These are phyloP conservation scores for Apamea crenata DNA, from an alignment of 2,888 invertebrate species.

Conservation along the genomic window DNA sequence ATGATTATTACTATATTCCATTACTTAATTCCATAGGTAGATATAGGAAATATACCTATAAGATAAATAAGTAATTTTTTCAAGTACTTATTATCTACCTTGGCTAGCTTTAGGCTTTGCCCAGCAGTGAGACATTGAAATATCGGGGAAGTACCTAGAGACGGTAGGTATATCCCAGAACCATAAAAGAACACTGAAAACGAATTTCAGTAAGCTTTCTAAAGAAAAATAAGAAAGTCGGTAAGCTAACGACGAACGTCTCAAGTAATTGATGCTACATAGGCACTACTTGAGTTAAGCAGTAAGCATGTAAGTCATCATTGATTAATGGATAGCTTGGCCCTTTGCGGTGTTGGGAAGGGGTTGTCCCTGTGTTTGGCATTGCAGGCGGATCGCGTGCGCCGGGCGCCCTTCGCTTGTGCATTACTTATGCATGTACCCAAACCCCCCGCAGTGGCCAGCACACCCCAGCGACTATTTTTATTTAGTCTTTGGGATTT, in stretches of 20 bases:
- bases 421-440: constrained; percentile 89
- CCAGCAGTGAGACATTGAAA: background rate
- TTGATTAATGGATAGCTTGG: constrained; percentile 83
- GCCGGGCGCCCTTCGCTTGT: constrained; percentile 84
- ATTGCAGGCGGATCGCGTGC: constrained; percentile 85
- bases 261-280: constrained; percentile 57
- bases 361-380: constrained; percentile 79
- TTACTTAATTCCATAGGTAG: background rate
- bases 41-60: background rate
- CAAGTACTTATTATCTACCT: background rate
- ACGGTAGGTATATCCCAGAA: background rate
- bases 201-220: background rate
- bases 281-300: constrained; percentile 32
- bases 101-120: background rate
- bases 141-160: background rate
- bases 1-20: constrained; percentile 17
- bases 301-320: constrained; percentile 75
- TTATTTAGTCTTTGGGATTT: constrained; percentile 85
- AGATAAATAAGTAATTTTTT: background rate
- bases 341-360: constrained; percentile 75
- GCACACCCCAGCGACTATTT: constrained; percentile 79
- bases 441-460: constrained; percentile 70
- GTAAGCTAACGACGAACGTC: constrained; percentile 4
- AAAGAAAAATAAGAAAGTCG: constrained; percentile 2
- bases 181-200: background rate